Base-by-base conservation (phyloP, 2,113 vertebrate genomes). In the Tonatia bakeri region DNA sequence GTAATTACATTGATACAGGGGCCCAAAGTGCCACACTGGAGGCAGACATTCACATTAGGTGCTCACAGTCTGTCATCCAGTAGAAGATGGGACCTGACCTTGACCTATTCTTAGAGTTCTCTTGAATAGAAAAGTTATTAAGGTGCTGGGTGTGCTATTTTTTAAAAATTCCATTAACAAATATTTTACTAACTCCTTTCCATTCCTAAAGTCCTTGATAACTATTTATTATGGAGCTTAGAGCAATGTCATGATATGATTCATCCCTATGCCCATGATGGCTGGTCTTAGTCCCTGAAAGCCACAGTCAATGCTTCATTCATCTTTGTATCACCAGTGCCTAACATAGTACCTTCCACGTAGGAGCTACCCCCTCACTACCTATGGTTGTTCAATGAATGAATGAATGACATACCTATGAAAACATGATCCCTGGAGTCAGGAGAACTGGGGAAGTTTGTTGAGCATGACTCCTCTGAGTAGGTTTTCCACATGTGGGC, bases 61-160 rank as follows among this genome's bases (percentile, higher is more conserved):
- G 6, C 8, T 36, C 26, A 16, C 4, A 79, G 7, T 8, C 31
- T 26, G 33, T 43, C 61, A 77, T 24, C 36, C 36, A 26, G 20
- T 0, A 20, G 43, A 56, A 3, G n/a, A n/a, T 0, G 6, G 4
- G 15, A 36, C 4, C 16, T 50, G 4, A 2, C 24, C 2, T 52
- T 59, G 75, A 64, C 56, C 70, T 69, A 14, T 43, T 0, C 36
- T 28, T 22, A 43, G 72, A 59, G 10, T n/a, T 36, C 28, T 77
- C 22, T 77, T 13, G n/a, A 40, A 40, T 10, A 86, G n/a, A 19
- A 91, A 87, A 80, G 14, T 6, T 33, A 3, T 33, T 45, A 56
- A 67, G 69, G 61, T 36, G 5, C 11, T 64, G 15, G 14, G 14
- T 16, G 4, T 73, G 72, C 45, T 65, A 31, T 9, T 16, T 47